phyloP scores from a whole-genome alignment of 2,888 invertebrate species.

The Apoderus coryli region DNA sequence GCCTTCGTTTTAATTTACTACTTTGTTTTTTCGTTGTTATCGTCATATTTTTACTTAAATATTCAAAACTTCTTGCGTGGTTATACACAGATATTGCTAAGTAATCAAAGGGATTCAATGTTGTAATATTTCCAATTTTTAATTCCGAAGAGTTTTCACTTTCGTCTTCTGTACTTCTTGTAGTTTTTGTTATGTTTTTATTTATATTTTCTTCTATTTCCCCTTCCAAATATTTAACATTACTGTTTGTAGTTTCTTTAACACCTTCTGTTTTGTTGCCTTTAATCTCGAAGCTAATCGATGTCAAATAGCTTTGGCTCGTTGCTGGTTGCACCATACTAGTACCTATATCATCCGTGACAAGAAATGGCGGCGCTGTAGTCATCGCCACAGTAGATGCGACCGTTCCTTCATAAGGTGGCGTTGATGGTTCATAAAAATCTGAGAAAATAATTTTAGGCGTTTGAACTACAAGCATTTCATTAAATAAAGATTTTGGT shows the following conservation, averaged over 20 bases:
- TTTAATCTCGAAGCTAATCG: slow-evolving; percentile 39
- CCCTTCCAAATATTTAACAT: slow-evolving; percentile 6
- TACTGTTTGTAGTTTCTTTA: slow-evolving; percentile 4
- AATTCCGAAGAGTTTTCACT: no score
- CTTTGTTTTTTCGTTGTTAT: no score
- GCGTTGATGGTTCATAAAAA: slow-evolving; percentile 23
- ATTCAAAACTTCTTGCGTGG: no score
- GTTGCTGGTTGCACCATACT: slow-evolving; percentile 22
- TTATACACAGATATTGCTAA: no score
- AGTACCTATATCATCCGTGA: not conserved
- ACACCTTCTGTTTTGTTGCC: slow-evolving; percentile 28
- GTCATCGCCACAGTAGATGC: not conserved
- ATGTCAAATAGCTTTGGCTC: slow-evolving; percentile 38
- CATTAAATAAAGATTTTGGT: slow-evolving; percentile 9
- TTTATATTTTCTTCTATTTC: not conserved
- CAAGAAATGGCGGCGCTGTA: not conserved
- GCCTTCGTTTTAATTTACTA: no score
- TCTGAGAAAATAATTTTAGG: slow-evolving; percentile 25
- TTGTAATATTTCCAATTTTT: no score
- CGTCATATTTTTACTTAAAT: no score
- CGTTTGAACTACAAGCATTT: no score
- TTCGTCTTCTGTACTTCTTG: slow-evolving; percentile 9
- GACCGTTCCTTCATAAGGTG: slow-evolving; percentile 12
- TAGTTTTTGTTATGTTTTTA: slow-evolving; percentile 5
- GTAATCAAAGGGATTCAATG: no score